A percentile compares a stretch with the other conserved stretches of the same genome.
phyloP scores from a whole-genome alignment of 2,888 invertebrate genomes.

The Troides aeacus region DNA sequence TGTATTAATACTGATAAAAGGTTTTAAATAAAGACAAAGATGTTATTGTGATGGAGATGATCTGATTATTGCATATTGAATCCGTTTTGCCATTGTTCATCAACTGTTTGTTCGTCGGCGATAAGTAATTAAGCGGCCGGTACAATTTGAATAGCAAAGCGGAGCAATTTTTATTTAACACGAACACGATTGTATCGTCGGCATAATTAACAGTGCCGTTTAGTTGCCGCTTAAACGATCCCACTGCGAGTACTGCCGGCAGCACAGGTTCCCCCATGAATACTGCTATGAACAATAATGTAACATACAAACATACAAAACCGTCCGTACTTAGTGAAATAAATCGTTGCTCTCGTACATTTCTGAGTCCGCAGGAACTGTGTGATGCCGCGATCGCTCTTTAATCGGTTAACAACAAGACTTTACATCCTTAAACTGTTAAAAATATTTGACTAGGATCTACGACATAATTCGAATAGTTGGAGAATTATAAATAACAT shows the following conservation, averaged over 20 bases:
- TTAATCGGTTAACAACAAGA: no score
- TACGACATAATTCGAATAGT: no score
- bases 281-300: background rate
- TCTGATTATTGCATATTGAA: background rate
- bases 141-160: conserved; percentile 70
- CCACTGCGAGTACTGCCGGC: conserved; percentile 37
- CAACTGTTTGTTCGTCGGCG: conserved; percentile 38
- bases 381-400: no score
- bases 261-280: conserved; percentile 42
- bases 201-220: conserved; percentile 69
- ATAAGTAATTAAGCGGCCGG: conserved; percentile 59
- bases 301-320: background rate
- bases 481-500: no score
- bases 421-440: no score
- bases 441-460: no score
- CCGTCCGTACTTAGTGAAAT: no score
- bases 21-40: background rate
- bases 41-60: background rate
- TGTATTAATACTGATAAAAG: conserved; percentile 2
- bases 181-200: conserved; percentile 62
- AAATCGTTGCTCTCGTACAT: no score
- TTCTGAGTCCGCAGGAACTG: no score
- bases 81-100: conserved; percentile 30
- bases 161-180: conserved; percentile 68
- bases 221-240: conserved; percentile 64